These are phyloP conservation scores for Mellilla xanthometata DNA, from an alignment of 2,888 invertebrate genomes.

Conservation along the genomic window DNA sequence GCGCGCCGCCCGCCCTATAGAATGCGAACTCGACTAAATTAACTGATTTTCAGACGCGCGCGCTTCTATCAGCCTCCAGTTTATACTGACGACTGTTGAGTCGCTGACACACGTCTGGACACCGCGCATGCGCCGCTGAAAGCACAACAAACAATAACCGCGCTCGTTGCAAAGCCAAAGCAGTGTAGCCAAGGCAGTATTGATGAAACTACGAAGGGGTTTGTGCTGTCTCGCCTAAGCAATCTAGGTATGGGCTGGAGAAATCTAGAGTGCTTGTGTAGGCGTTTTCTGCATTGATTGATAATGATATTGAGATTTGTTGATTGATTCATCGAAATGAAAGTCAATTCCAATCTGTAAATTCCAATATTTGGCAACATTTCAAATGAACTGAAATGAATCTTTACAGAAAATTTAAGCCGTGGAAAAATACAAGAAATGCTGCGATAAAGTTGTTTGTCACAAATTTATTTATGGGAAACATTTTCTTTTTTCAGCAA, in stretches of 20 bases:
- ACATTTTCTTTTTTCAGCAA: no score
- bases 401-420: no score
- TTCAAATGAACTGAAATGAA: no score
- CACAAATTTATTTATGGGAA: no score
- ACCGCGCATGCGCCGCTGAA: constrained; percentile 58
- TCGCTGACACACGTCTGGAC: constrained; percentile 29
- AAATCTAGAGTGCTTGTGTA: neutral
- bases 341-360: neutral
- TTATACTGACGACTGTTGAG: constrained; percentile 45
- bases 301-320: no score
- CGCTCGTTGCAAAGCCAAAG: constrained; percentile 23
- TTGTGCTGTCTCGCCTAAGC: no score
- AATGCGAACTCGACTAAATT: constrained; percentile 42
- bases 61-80: constrained; percentile 47
- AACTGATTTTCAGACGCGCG: constrained; percentile 56
- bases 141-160: constrained; percentile 52
- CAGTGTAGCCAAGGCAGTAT: constrained; percentile 49
- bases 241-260: constrained; percentile 1
- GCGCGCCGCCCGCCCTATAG: constrained; percentile 76
- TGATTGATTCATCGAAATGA: neutral
- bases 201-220: constrained; percentile 55
- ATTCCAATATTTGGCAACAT: no score
- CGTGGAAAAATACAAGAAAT: no score
- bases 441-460: no score
- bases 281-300: no score